Percentiles rank a stretch among this genome's conserved stretches.
Evolutionary conservation across 2,113 vertebrate genomes (phyloP).

Genomic region (Oreochromis niloticus): DNA sequence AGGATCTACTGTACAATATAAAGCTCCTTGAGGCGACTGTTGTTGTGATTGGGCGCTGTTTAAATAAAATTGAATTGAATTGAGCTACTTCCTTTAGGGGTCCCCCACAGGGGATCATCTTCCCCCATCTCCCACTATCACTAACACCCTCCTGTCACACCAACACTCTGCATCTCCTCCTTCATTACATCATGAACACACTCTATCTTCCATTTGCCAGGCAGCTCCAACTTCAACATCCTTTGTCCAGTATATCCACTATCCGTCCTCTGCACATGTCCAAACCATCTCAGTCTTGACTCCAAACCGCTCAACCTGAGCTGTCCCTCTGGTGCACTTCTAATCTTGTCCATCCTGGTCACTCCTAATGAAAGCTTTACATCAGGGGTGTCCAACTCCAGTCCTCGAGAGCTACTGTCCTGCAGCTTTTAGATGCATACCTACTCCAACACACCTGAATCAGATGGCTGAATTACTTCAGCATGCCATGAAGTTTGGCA

Average conservation of each 20-base stretch:
- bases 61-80: too few relatives aligned
- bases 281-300: neutral
- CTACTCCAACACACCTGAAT: neutral
- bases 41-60: too few relatives aligned
- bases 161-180: neutral
- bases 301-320: neutral
- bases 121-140: neutral
- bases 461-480: neutral
- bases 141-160: neutral
- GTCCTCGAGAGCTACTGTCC: neutral
- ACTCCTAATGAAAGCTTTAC: neutral
- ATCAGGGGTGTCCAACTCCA: neutral
- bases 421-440: neutral
- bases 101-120: neutral
- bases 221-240: neutral
- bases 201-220: neutral
- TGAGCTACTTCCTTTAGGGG: neutral
- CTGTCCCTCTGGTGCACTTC: neutral
- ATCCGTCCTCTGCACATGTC: neutral
- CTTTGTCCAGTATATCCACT: neutral
- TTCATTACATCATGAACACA: neutral
- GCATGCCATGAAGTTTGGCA: neutral
- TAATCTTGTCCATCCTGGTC: neutral
- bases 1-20: too few relatives aligned
- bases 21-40: too few relatives aligned